Percentiles rank a stretch among this genome's conserved stretches.
Conservation (phyloP, 2,797 vertebrate species). For the Fringilla coelebs region DNA sequence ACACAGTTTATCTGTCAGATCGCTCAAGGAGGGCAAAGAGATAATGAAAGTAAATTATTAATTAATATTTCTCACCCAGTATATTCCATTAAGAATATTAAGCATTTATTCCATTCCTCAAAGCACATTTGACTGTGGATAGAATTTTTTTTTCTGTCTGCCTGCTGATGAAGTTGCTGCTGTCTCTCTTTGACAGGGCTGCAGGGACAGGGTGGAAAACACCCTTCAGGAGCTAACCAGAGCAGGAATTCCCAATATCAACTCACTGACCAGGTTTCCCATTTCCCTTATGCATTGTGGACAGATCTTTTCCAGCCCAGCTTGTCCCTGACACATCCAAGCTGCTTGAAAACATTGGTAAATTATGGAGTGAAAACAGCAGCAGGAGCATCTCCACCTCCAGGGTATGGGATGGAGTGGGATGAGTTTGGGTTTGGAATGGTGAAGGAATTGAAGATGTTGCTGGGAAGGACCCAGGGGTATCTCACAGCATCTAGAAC, state of each 20-base stretch:
- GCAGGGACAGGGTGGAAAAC: background rate
- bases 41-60: constrained; percentile 37
- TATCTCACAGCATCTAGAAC: background rate
- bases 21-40: constrained; percentile 16
- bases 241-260: background rate
- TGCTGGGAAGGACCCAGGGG: background rate
- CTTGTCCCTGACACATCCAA: background rate
- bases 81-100: background rate
- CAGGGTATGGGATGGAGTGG: accelerated
- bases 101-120: background rate
- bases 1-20: background rate
- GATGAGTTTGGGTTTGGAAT: background rate
- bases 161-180: constrained; percentile 15
- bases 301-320: background rate
- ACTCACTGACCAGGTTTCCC: background rate
- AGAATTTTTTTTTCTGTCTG: background rate
- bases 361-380: background rate
- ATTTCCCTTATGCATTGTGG: background rate
- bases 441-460: accelerated
- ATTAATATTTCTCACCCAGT: background rate
- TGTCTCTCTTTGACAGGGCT: background rate
- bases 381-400: background rate
- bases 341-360: background rate
- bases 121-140: background rate
- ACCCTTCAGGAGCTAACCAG: background rate